These are phyloP conservation scores for Belgica antarctica DNA, from an alignment of 2,888 invertebrate species.

Conservation along the genomic window DNA sequence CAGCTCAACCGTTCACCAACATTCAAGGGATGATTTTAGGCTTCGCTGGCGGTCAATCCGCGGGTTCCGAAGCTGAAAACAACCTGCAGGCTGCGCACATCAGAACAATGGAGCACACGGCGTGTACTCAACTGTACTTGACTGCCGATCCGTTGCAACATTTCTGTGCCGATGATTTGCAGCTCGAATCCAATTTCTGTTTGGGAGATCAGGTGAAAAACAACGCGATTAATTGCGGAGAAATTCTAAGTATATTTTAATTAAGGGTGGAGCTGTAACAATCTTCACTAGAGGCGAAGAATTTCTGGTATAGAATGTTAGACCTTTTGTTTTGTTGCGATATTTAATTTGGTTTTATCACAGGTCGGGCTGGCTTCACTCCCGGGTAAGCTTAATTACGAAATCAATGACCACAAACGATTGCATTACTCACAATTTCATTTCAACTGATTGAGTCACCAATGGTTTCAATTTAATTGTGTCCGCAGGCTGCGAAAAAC, in stretches of 20 bases:
- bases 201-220: slow-evolving; percentile 36
- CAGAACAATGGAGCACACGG: neutral
- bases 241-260: neutral
- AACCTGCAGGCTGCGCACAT: slow-evolving; percentile 28
- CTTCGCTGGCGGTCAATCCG: neutral
- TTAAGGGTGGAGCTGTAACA: slow-evolving; percentile 26
- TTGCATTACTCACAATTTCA: too few species aligned
- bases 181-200: slow-evolving; percentile 3
- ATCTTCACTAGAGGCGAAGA: slow-evolving; percentile 4
- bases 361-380: slow-evolving; percentile 34
- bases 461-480: too few species aligned
- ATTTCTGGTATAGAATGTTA: slow-evolving; percentile 26
- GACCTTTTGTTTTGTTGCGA: neutral
- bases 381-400: too few species aligned
- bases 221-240: neutral
- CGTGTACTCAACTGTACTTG: neutral
- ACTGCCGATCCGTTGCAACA: neutral
- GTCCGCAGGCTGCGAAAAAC: neutral
- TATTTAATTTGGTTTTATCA: neutral
- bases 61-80: slow-evolving; percentile 10
- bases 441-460: too few species aligned
- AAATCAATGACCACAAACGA: too few species aligned
- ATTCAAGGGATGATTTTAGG: slow-evolving; percentile 31
- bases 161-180: slow-evolving; percentile 18
- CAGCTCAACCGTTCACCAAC: neutral